These are phyloP conservation scores for Erpobdella octoculata DNA, from an alignment of 2,888 invertebrate genomes.

Conservation along the genomic window DNA sequence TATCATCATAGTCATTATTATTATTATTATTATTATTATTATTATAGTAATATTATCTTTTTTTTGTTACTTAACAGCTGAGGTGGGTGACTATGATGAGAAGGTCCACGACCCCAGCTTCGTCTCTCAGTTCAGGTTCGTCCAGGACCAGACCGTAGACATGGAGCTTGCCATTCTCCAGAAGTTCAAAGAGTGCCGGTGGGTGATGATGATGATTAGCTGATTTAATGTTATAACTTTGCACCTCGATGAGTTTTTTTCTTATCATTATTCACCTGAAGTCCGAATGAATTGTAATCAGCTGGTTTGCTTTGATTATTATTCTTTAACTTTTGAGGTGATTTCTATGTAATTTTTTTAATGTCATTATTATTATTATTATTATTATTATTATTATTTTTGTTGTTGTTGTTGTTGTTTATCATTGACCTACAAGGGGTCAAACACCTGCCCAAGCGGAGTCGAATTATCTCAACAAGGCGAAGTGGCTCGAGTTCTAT, in stretches of 20 bases:
- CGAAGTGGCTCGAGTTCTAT: conserved; percentile 95
- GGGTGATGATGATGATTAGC: background rate
- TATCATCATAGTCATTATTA: no score
- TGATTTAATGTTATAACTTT: no score
- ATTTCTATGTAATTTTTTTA: background rate
- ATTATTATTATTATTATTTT: no score
- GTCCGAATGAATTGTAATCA: no score
- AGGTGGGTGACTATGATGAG: conserved; percentile 64
- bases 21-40: no score
- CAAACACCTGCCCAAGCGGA: conserved; percentile 91
- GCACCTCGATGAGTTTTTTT: no score
- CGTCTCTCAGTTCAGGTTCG: conserved; percentile 94
- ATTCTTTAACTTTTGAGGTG: background rate
- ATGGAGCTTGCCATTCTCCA: conserved; percentile 63
- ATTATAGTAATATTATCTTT: no score
- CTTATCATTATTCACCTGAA: no score
- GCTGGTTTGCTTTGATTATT: no score
- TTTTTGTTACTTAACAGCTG: background rate
- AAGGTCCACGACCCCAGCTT: conserved; percentile 85
- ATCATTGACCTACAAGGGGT: conserved; percentile 56
- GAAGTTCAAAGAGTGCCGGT: conserved; percentile 63
- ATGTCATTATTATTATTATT: background rate
- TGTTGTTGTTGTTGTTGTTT: background rate
- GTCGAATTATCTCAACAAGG: conserved; percentile 85
- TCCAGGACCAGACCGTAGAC: conserved; percentile 9